A percentile compares a stretch with the other conserved stretches of the same genome.
These are phyloP conservation scores for Bombus haemorrhoidalis DNA, from an alignment of 1,140 invertebrate genomes.

Conservation along the genomic window DNA sequence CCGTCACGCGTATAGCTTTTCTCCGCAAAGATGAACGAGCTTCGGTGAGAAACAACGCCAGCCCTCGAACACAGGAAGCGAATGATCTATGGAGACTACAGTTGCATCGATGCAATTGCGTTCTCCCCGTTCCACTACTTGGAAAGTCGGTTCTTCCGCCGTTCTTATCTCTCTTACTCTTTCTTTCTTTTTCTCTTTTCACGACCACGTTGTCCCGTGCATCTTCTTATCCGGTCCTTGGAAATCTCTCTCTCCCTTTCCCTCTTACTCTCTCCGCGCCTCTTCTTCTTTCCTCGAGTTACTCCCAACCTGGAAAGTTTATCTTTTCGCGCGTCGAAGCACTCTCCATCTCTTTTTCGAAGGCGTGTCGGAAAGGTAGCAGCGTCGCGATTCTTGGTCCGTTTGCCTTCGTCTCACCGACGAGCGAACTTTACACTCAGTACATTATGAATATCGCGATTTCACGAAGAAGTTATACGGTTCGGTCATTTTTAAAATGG, in stretches of 20 bases:
- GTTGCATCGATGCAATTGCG: constrained; percentile 38
- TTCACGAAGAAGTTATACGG: constrained; percentile 62
- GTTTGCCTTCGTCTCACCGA: constrained; percentile 16
- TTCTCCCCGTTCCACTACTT: background rate
- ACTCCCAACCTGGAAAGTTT: constrained; percentile 62
- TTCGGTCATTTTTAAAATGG: constrained; percentile 62
- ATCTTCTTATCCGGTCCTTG: constrained; percentile 23
- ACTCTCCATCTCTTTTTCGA: background rate
- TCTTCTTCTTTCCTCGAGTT: constrained; percentile 16
- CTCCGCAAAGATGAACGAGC: background rate
- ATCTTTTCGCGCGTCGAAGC: constrained; percentile 67
- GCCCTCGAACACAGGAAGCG: background rate
- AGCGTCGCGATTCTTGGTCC: constrained; percentile 25
- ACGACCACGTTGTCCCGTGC: background rate
- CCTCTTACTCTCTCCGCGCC: background rate
- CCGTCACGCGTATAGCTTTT: background rate
- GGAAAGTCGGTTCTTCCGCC: background rate
- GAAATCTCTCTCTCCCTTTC: constrained; percentile 29
- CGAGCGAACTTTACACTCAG: constrained; percentile 71
- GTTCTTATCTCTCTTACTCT: background rate
- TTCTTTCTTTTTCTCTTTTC: background rate
- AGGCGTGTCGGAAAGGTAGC: background rate
- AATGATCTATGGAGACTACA: constrained; percentile 5
- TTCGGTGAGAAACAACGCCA: background rate
- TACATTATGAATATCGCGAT: constrained; percentile 75